Evolutionary conservation across 2,797 vertebrate species (phyloP).

Genomic region (Potorous gilbertii): DNA sequence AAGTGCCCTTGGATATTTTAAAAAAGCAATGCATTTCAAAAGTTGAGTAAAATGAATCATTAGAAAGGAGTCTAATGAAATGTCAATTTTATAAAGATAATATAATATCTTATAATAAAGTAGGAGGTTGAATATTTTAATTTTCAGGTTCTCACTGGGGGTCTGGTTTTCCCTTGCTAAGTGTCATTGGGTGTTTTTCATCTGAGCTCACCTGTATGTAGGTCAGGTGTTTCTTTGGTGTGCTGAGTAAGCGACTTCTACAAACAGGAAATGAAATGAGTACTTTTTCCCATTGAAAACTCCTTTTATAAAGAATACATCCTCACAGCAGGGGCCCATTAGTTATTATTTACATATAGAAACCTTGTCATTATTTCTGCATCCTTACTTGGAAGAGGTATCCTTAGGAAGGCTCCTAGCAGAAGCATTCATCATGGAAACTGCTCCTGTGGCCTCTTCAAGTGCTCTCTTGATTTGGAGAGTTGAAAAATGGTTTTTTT

Average conservation of each 20-base stretch:
- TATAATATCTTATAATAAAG: background rate
- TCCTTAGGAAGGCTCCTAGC: background rate
- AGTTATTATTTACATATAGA: background rate
- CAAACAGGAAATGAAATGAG: background rate
- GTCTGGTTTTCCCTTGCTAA: constrained; percentile 32
- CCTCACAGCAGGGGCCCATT: background rate
- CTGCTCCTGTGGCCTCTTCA: background rate
- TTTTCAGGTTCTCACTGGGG: constrained; percentile 11
- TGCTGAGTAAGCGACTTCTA: background rate
- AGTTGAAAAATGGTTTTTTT: background rate
- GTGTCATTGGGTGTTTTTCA: constrained; percentile 10
- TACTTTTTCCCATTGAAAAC: background rate
- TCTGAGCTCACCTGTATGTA: background rate
- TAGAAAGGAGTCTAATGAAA: constrained; percentile 6
- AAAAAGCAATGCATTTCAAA: constrained; percentile 19
- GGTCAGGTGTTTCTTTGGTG: background rate
- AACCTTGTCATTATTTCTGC: constrained; percentile 3
- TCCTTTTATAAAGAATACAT: background rate
- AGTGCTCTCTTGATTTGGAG: background rate
- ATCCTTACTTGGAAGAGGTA: background rate
- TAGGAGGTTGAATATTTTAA: background rate
- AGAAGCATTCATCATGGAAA: background rate
- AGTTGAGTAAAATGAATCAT: constrained; percentile 49
- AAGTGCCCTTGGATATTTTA: background rate
- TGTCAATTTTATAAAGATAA: constrained; percentile 24